Conservation (phyloP, 2,888 invertebrate genomes). For the Drosophila hamatofila region DNA sequence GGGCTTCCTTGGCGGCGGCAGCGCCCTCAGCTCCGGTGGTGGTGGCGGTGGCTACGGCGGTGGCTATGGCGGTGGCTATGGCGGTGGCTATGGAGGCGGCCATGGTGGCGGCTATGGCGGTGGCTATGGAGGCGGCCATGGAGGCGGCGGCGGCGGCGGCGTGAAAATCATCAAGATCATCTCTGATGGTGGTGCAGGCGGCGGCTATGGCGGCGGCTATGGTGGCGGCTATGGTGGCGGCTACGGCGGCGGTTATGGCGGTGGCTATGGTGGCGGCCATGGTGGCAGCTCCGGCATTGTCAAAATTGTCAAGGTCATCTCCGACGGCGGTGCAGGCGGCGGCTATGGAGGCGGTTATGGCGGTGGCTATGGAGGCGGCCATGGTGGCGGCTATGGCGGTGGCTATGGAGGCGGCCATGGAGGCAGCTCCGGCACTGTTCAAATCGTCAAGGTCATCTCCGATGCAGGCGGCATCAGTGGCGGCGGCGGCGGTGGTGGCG, state of each 20-base stretch:
- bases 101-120: slow-evolving; percentile 22
- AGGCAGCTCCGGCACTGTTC: slow-evolving; percentile 35
- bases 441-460: slow-evolving; percentile 52
- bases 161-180: slow-evolving; percentile 43
- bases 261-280: slow-evolving; percentile 18
- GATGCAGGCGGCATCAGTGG: slow-evolving; percentile 30
- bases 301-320: slow-evolving; percentile 43
- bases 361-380: slow-evolving; percentile 27
- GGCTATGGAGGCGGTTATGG: slow-evolving; percentile 40
- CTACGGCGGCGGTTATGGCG: slow-evolving; percentile 34
- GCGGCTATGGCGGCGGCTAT: slow-evolving; percentile 36
- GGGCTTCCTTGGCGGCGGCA: slow-evolving; percentile 68
- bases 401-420: slow-evolving; percentile 35
- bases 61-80: slow-evolving; percentile 30
- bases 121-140: slow-evolving; percentile 18
- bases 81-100: slow-evolving; percentile 29
- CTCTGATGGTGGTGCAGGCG: slow-evolving; percentile 38
- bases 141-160: slow-evolving; percentile 26
- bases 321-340: slow-evolving; percentile 48
- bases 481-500: slow-evolving; percentile 34
- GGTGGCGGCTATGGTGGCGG: slow-evolving; percentile 37
- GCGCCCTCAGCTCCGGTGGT: slow-evolving; percentile 58
- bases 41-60: slow-evolving; percentile 54
- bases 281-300: slow-evolving; percentile 38
- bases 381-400: slow-evolving; percentile 24